phyloP scores from a whole-genome alignment of 2,113 vertebrate species.

The Notarius quadriscutis region DNA sequence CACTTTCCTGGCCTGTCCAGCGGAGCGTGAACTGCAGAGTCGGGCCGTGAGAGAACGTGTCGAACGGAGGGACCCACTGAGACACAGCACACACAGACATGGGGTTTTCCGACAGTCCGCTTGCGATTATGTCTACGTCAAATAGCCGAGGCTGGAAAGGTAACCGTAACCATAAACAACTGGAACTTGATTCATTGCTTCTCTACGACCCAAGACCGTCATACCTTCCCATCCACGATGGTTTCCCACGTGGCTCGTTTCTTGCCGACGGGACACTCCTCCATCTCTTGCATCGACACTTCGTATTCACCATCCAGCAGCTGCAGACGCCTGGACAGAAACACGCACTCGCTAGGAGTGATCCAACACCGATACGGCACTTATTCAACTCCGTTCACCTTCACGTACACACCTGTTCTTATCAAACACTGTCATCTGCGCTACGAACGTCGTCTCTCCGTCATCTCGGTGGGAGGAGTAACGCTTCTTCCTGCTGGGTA shows the following conservation, averaged over 20 bases:
- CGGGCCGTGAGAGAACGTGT: conserved; percentile 99
- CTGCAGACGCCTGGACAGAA: conserved; percentile 83
- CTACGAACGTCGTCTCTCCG: conserved; percentile 90
- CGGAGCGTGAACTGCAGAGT: conserved; percentile 96
- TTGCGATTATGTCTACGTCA: not conserved
- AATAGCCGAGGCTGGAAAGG: not conserved
- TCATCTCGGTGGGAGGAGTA: conserved; percentile 87
- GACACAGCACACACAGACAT: not conserved
- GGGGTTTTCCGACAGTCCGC: not conserved
- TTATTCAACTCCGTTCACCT: not conserved
- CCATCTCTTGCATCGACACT: conserved; percentile 98
- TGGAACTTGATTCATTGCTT: not conserved
- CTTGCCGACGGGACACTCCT: conserved; percentile 95
- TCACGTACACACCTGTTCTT: conserved; percentile 92
- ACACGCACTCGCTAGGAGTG: not conserved
- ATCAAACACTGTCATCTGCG: conserved; percentile 99
- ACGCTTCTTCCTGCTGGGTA: conserved; percentile 87
- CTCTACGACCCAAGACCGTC: not conserved
- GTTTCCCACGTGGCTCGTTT: conserved; percentile 99
- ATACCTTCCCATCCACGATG: conserved; percentile 90
- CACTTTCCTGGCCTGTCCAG: conserved; percentile 89
- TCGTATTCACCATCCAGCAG: conserved; percentile 97
- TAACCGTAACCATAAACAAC: not conserved
- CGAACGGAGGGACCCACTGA: conserved; percentile 94
- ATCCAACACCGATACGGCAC: not conserved